These are phyloP conservation scores for Oophaga pumilio DNA, from an alignment of 2,113 vertebrate species.

Conservation along the genomic window DNA sequence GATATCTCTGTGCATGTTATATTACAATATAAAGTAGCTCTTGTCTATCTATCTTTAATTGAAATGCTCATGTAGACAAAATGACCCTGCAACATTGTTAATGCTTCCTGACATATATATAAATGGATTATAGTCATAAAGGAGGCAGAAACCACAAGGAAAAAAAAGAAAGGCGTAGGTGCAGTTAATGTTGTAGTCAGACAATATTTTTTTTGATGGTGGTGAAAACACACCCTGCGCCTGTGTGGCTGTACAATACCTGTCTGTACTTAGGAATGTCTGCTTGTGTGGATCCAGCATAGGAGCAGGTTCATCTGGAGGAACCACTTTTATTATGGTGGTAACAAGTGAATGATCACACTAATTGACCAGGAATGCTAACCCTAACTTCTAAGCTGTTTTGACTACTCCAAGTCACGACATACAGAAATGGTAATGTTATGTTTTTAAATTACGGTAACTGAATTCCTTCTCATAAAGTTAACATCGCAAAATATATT, in stretches of 20 bases:
- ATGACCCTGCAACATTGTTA: background rate
- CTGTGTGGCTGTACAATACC: conserved; percentile 63
- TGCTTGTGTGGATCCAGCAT: conserved; percentile 68
- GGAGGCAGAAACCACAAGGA: background rate
- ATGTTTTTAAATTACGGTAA: background rate
- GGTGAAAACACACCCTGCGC: conserved; percentile 68
- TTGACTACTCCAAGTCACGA: conserved; percentile 63
- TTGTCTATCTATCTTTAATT: background rate
- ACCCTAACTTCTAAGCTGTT: conserved; percentile 64
- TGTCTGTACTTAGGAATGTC: conserved; percentile 70
- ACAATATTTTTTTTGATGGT: conserved; percentile 60
- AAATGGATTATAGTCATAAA: conserved; percentile 23
- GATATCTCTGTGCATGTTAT: background rate
- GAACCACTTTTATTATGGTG: conserved; percentile 74
- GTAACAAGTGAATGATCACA: conserved; percentile 69
- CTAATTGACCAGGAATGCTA: conserved; percentile 72
- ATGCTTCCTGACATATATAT: conserved; percentile 24
- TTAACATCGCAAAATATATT: background rate
- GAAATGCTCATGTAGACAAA: background rate
- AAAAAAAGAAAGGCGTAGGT: conserved; percentile 40
- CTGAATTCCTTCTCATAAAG: background rate
- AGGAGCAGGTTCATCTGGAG: conserved; percentile 75
- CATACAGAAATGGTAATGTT: conserved; percentile 64
- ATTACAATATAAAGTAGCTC: background rate
- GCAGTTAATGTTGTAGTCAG: conserved; percentile 44